phyloP scores from a whole-genome alignment of 2,113 vertebrate species.

The Pituophis catenifer region DNA sequence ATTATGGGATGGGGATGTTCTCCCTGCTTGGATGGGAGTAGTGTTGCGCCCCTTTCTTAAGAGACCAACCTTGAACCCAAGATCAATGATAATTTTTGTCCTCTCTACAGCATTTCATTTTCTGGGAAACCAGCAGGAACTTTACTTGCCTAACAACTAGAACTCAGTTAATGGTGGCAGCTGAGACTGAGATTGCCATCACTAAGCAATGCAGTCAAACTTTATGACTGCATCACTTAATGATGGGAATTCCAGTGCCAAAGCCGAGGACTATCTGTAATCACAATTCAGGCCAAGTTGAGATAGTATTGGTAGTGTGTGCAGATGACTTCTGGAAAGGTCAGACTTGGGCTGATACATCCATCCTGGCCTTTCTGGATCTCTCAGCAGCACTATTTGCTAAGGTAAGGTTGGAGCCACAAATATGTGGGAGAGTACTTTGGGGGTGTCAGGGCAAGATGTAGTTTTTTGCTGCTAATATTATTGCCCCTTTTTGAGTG shows the following conservation, averaged over 20 bases:
- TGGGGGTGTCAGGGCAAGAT: background rate
- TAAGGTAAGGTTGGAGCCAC: background rate
- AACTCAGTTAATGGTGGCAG: background rate
- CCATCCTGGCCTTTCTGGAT: background rate
- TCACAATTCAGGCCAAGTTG: background rate
- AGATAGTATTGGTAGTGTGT: background rate
- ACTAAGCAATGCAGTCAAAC: background rate
- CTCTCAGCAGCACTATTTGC: background rate
- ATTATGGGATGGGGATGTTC: background rate
- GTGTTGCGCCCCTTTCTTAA: background rate
- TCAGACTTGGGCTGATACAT: background rate
- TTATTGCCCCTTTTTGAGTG: background rate
- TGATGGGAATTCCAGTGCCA: background rate
- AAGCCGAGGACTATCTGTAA: background rate
- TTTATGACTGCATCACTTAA: background rate
- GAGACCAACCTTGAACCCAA: background rate
- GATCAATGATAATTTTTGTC: background rate
- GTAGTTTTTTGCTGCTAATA: background rate
- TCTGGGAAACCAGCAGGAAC: background rate
- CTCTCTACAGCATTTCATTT: background rate
- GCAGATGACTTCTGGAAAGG: background rate
- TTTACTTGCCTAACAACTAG: background rate
- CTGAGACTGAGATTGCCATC: background rate
- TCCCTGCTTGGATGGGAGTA: background rate
- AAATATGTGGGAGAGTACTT: background rate